Evolutionary conservation across 2,797 vertebrate genomes (phyloP).

Genomic region (Clarias pachynema): DNA sequence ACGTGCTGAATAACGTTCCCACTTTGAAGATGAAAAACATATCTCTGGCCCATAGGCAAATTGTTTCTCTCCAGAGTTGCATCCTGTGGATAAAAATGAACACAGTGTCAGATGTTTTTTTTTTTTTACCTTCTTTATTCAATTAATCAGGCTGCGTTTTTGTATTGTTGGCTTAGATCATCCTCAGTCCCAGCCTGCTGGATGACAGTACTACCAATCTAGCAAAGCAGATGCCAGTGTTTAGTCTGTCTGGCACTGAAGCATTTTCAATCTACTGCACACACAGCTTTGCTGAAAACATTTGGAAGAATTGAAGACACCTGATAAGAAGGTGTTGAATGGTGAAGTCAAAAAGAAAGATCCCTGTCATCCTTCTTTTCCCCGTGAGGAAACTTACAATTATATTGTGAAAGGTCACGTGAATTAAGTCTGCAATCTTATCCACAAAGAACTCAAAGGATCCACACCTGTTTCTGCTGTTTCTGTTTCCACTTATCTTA

Average conservation of each 20-base stretch:
- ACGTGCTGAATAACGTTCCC: slow-evolving; percentile 43
- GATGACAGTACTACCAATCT: background rate
- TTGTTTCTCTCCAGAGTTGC: slow-evolving; percentile 46
- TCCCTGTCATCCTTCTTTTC: background rate
- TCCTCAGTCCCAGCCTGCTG: background rate
- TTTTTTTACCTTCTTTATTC: background rate
- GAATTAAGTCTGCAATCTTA: background rate
- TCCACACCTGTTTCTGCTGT: background rate
- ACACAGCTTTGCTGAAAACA: background rate
- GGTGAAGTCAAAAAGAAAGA: background rate
- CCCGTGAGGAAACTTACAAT: background rate
- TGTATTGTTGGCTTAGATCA: background rate
- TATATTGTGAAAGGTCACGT: slow-evolving; percentile 14
- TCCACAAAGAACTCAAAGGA: background rate
- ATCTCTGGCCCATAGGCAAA: slow-evolving; percentile 48
- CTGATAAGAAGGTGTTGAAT: background rate
- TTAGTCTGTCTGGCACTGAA: background rate
- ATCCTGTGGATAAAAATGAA: slow-evolving; percentile 41
- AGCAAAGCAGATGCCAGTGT: background rate
- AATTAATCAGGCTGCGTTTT: background rate
- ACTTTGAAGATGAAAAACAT: slow-evolving; percentile 49
- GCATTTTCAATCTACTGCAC: background rate
- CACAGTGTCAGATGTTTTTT: background rate
- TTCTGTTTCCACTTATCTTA: background rate
- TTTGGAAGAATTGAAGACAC: slow-evolving; percentile 7